Evolutionary conservation across 2,888 invertebrate species (phyloP).

Genomic region (Keiferia lycopersicella): DNA sequence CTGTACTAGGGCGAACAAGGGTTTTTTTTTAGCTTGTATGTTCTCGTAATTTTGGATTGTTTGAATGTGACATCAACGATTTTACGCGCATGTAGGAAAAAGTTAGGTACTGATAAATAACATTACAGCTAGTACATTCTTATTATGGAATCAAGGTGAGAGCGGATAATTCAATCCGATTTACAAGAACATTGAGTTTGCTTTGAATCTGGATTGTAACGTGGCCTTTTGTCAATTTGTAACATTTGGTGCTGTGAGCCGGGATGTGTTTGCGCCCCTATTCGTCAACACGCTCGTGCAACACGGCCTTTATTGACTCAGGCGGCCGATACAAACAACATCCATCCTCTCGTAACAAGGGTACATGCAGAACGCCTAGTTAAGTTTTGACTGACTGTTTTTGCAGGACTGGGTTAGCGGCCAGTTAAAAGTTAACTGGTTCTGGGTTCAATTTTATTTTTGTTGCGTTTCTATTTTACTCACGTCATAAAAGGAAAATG

Average conservation of each 20-base stretch:
- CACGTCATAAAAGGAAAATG: too few relatives aligned
- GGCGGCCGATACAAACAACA: constrained; percentile 10
- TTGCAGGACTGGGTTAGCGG: neutral
- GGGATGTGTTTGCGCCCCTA: neutral
- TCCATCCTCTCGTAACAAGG: neutral
- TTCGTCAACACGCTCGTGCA: neutral
- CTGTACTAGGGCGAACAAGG: neutral
- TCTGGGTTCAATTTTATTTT: neutral
- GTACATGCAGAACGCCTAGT: neutral
- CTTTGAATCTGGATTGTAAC: neutral
- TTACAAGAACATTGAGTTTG: neutral
- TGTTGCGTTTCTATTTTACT: neutral
- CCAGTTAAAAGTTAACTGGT: constrained; percentile 4
- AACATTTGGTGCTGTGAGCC: neutral
- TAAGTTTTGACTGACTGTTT: constrained; percentile 1
- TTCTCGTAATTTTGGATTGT: neutral
- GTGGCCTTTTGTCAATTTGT: constrained; percentile 8
- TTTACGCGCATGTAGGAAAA: too few relatives aligned
- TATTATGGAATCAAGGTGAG: too few relatives aligned
- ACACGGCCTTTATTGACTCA: constrained; percentile 14
- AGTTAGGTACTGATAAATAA: too few relatives aligned
- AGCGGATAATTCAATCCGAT: too few relatives aligned
- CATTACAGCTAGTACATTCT: too few relatives aligned
- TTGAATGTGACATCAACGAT: too few relatives aligned
- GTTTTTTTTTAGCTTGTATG: neutral